phyloP scores from a whole-genome alignment of 2,888 invertebrate genomes.

The Parnassius apollo region DNA sequence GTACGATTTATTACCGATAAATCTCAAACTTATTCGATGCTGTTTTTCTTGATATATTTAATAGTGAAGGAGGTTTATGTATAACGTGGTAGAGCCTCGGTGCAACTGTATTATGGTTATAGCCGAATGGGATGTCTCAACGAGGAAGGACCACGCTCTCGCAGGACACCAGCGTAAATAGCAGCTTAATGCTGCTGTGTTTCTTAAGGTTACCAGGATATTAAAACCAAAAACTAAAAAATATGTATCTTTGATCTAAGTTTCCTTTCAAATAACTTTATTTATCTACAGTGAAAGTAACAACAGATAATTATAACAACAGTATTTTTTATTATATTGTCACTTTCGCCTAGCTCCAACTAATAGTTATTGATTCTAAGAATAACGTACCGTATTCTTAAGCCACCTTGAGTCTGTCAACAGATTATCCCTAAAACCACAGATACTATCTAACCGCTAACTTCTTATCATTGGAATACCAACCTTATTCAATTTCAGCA shows the following conservation, averaged over 20 bases:
- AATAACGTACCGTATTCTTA: conserved; percentile 48
- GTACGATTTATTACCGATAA: too few relatives aligned
- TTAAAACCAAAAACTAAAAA: too few relatives aligned
- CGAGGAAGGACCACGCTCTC: too few relatives aligned
- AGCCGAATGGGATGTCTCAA: too few relatives aligned
- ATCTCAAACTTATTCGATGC: too few relatives aligned
- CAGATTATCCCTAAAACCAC: conserved; percentile 68
- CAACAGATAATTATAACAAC: conserved; percentile 9
- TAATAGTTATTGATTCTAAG: conserved; percentile 47
- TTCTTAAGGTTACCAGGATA: too few relatives aligned
- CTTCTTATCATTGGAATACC: conserved; percentile 20
- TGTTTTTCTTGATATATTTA: too few relatives aligned
- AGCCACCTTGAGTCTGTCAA: conserved; percentile 66
- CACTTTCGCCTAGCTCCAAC: conserved; percentile 46
- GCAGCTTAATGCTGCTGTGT: too few relatives aligned
- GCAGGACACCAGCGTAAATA: too few relatives aligned
- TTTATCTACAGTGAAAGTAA: conserved; percentile 24
- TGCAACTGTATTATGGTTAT: too few relatives aligned
- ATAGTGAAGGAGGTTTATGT: too few relatives aligned
- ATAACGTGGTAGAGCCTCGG: too few relatives aligned
- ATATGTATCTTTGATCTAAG: background rate
- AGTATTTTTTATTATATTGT: conserved; percentile 41
- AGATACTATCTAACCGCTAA: conserved; percentile 35
- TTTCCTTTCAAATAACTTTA: conserved; percentile 5
- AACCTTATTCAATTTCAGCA: conserved; percentile 29